Percentiles rank a stretch among this genome's conserved stretches.
Evolutionary conservation across 2,888 invertebrate genomes (phyloP).

Genomic region (Steinernema carpocapsae): DNA sequence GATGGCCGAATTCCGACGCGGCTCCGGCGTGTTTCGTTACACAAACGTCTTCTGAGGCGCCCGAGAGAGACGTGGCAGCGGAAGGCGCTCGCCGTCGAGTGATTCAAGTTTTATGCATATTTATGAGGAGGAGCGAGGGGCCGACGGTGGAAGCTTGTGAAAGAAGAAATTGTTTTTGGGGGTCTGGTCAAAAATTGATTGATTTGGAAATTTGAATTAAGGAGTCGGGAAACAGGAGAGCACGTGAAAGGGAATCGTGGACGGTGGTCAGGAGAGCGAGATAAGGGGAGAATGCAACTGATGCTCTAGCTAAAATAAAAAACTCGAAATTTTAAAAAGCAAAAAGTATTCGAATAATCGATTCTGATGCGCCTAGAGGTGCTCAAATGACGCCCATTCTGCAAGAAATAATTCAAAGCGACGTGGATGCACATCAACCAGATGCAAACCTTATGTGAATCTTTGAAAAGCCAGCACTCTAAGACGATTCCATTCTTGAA

Average conservation of each 20-base stretch:
- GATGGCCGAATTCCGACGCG: slow-evolving; percentile 13
- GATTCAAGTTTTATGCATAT: slow-evolving; percentile 30
- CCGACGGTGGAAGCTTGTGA: background rate
- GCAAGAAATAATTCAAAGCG: slow-evolving; percentile 75
- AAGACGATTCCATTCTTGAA: slow-evolving; percentile 44
- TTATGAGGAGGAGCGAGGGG: slow-evolving; percentile 5
- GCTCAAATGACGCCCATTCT: slow-evolving; percentile 71
- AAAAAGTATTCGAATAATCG: no score
- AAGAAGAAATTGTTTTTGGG: no score
- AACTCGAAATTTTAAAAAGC: no score
- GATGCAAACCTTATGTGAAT: slow-evolving; percentile 77
- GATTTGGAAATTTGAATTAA: no score
- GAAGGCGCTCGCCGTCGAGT: slow-evolving; percentile 3
- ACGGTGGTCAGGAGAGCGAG: background rate
- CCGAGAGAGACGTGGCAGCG: no score
- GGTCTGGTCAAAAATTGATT: no score
- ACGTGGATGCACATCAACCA: slow-evolving; percentile 82
- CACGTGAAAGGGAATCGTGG: background rate
- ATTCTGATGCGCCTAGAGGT: no score
- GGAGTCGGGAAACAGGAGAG: background rate
- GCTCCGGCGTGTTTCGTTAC: background rate
- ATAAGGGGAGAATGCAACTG: background rate
- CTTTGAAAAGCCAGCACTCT: slow-evolving; percentile 49
- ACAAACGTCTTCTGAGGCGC: background rate
- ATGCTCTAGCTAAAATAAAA: no score